Evolutionary conservation across 2,113 vertebrate species (phyloP), one percentile per base, ranked within the genome.

Genomic region (Trinectes maculatus): DNA sequence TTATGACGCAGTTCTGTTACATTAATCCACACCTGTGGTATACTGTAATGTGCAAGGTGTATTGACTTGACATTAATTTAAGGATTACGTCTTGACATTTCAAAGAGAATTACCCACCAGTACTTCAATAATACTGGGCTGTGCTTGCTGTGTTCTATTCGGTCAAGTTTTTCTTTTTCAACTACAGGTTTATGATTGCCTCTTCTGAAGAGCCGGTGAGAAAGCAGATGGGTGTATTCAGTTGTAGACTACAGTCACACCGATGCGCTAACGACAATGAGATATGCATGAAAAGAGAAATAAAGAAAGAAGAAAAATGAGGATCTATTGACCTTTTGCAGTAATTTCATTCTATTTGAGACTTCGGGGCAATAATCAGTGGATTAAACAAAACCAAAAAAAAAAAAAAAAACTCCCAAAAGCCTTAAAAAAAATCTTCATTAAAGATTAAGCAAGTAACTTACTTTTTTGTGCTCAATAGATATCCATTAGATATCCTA

Each of bases 71-170:
- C 60, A 67, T 76, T 62, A 9, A 63, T 80, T 76, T 68, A 22
- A 63, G 24, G 18, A 79, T 70, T 57, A 70, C 43, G 51, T 73
- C 54, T 70, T 65, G 68, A 64, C 58, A 79, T 83, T 76, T 81
- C 74, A 18, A 59, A 76, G 15, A 75, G 40, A 74, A 53, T 58
- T 54, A 40, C 28, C 43, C 40, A 72, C 16, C 63, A 66, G 61
- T 74, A 69, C 73, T 75, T 63, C 43, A 36, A 59, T 43, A 44
- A 44, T 46, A 55, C 55, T 74, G 48, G 58, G 44, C n/a, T 44
- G n/a, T 49, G 25, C 44, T 75, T 58, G 33, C 8, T 6, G 56
- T 66, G 43, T 56, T 75, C 71, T 67, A 76, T 48, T 39, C 48
- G 33, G 18, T 67, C 2, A 59, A 9, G 39, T 48, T 75, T 72